A percentile compares a stretch with the other conserved stretches of the same genome.
These are phyloP conservation scores for Neria commutata DNA, from an alignment of 2,888 invertebrate genomes.

Conservation along the genomic window DNA sequence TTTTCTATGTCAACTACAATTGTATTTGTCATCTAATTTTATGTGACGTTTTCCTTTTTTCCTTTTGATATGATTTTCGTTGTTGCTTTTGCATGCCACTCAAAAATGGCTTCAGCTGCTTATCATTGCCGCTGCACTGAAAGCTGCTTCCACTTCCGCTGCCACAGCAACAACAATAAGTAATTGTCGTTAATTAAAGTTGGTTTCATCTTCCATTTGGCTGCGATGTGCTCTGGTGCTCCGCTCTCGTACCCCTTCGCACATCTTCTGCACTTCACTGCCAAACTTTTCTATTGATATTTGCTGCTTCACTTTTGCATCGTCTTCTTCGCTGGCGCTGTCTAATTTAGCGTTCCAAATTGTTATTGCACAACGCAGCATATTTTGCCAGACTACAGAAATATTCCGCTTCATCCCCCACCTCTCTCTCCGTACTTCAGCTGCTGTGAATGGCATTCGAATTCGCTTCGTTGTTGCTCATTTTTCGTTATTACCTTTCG, in stretches of 20 bases:
- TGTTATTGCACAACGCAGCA: slow-evolving; percentile 4
- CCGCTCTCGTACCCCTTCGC: too few species aligned
- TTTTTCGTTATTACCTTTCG: slow-evolving; percentile 43
- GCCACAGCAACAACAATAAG: background rate
- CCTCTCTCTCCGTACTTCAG: too few species aligned
- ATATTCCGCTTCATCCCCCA: too few species aligned
- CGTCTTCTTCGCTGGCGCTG: background rate
- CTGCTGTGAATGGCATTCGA: too few species aligned
- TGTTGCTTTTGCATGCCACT: too few species aligned
- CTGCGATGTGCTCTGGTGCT: too few species aligned
- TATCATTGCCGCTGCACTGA: background rate
- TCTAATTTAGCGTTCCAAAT: background rate
- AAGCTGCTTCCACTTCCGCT: background rate
- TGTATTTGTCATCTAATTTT: too few species aligned
- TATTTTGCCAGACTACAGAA: background rate
- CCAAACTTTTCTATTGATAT: background rate
- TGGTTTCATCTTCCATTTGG: background rate
- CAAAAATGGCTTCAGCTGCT: slow-evolving; percentile 16
- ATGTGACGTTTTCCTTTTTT: too few species aligned
- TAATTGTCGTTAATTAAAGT: slow-evolving; percentile 1
- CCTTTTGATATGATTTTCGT: too few species aligned
- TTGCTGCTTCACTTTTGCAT: background rate
- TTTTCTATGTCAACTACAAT: too few species aligned
- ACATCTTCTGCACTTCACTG: too few species aligned
- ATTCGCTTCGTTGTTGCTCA: background rate